phyloP scores from a whole-genome alignment of 2,113 vertebrate genomes.

The Sisor rabdophorus region DNA sequence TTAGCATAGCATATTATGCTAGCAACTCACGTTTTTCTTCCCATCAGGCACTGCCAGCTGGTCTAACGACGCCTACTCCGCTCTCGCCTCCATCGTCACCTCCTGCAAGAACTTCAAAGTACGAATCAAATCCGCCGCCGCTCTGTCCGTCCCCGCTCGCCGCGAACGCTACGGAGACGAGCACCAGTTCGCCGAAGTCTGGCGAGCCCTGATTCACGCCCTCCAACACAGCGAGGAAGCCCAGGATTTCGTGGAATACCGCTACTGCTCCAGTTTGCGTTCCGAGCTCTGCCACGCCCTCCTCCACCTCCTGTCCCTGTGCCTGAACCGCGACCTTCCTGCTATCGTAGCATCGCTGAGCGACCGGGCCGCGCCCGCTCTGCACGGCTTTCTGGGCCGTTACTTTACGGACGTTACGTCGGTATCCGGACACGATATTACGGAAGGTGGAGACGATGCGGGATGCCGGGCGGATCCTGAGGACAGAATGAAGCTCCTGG shows the following conservation, averaged over 20 bases:
- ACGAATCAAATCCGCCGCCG: slow-evolving; percentile 88
- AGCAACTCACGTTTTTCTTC: background rate
- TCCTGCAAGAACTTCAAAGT: slow-evolving; percentile 98
- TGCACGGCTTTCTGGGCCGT: slow-evolving; percentile 72
- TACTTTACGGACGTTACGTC: slow-evolving; percentile 70
- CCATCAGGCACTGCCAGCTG: slow-evolving; percentile 78
- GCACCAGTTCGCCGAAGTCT: slow-evolving; percentile 75
- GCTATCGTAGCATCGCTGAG: slow-evolving; percentile 60
- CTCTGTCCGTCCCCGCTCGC: slow-evolving; percentile 75
- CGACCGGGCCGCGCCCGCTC: slow-evolving; percentile 53
- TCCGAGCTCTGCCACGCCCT: slow-evolving; percentile 83
- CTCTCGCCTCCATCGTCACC: slow-evolving; percentile 82
- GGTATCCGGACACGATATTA: slow-evolving; percentile 30
- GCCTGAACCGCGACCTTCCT: slow-evolving; percentile 70
- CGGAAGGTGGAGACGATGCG: slow-evolving; percentile 15
- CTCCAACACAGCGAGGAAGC: slow-evolving; percentile 86
- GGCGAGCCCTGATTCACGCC: slow-evolving; percentile 80
- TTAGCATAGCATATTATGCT: no score
- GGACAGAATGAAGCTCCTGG: slow-evolving; percentile 66
- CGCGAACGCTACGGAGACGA: slow-evolving; percentile 77
- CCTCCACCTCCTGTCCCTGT: slow-evolving; percentile 79
- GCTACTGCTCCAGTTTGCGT: slow-evolving; percentile 86
- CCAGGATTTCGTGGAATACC: slow-evolving; percentile 88
- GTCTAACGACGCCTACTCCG: slow-evolving; percentile 76
- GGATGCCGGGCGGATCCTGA: slow-evolving; percentile 31